These are phyloP conservation scores for Brachypteracias leptosomus DNA, from an alignment of 2,113 vertebrate genomes.

Conservation along the genomic window DNA sequence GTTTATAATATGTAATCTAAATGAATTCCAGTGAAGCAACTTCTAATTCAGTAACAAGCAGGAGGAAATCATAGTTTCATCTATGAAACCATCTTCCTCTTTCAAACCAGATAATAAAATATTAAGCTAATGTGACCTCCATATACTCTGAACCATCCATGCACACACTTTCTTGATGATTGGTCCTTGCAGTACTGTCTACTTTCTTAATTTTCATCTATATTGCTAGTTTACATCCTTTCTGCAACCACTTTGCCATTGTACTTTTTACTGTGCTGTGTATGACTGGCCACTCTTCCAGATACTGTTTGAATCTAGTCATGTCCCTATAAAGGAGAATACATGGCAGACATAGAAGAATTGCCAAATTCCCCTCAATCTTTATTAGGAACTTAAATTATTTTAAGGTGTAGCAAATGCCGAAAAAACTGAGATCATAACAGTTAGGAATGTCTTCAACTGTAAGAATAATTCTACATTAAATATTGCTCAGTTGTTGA, in stretches of 20 bases:
- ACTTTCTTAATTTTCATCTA: background rate
- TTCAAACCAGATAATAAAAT: background rate
- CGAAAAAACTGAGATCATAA: background rate
- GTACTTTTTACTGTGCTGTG: background rate
- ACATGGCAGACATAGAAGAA: background rate
- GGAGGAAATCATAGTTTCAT: background rate
- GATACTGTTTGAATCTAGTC: background rate
- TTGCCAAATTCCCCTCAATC: background rate
- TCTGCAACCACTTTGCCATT: background rate
- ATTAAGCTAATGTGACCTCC: background rate
- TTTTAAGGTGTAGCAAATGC: background rate
- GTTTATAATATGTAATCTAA: background rate
- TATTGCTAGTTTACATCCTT: background rate
- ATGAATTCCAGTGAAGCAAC: background rate
- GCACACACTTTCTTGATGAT: accelerated
- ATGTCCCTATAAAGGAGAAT: background rate
- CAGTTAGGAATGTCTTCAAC: background rate
- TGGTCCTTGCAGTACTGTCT: background rate
- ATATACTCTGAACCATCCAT: background rate
- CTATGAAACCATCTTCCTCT: background rate
- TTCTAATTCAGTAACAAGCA: background rate
- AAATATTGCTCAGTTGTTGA: background rate
- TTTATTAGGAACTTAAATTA: background rate
- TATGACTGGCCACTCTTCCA: background rate
- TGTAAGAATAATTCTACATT: background rate